Evolutionary conservation across 2,888 invertebrate genomes (phyloP), one percentile per base, ranked within the genome.

Genomic region (Drosophila picticornis): DNA sequence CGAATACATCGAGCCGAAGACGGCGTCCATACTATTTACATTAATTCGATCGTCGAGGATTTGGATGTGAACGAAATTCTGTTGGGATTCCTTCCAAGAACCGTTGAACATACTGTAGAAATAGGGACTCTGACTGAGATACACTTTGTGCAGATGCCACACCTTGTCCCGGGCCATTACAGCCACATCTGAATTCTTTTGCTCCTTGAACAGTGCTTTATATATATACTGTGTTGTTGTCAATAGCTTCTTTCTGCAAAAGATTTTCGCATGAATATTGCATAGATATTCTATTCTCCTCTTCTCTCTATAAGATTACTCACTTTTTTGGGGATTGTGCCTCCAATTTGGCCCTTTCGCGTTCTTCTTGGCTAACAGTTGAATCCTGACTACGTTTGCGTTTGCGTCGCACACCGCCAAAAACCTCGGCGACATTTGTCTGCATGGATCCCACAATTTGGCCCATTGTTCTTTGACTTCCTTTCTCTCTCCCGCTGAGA

Each of bases 101-200:
- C 97, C 97, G 84, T 95, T 96, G 92, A 97, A 97, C 97, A 97
- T 97, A 87, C 96, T 96, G 16, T 95, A 94, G 92, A 97, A 97
- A 91, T 97, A 97, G 0, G 96, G 96, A 89, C 96, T 96, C 94
- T 97, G 97, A 83, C 96, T 96, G 52, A 97, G 94, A 91, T 97
- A 97, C 46, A 97, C 95, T 93, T 96, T 96, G 92, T 97, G 97
- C 50, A 97, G 93, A 84, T 95, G 94, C 95, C 97, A 97, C 72
- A 95, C 95, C 91, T 95, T 95, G 31, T 95, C 96, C 62, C 96
- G 92, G 57, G 96, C 96, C 87, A 94, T 93, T 9, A 97, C 96
- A 34, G 95, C 95, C 51, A 97, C 94, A 92, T 97, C 97, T 57
- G 96, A 96, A 84, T 96, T 96, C 91, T 95, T 95, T 70, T 96